Base-by-base conservation (phyloP, 2,113 vertebrate species). In the Chlamydotis undulata region DNA sequence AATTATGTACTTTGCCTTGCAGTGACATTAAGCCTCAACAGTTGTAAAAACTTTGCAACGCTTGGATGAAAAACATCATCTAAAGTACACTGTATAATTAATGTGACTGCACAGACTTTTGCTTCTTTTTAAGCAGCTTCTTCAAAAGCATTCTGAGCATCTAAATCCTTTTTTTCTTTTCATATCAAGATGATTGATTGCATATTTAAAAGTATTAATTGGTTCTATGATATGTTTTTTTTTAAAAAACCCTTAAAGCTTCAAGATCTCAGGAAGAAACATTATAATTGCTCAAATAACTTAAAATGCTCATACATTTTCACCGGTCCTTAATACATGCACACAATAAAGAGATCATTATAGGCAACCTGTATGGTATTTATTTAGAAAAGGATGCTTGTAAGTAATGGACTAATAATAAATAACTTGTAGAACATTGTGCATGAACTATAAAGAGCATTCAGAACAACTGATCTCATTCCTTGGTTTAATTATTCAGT, bases 401-500 rank as follows among this genome's bases (percentile, higher is more conserved):
- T 53, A 90, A 89, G 73, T 82, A 91, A 79, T 50, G 53, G 63
- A n/a, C 89, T 84, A 92, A 85, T 87, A 70, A 94, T 85, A 94
- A 93, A 79, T 79, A 95, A 91, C 83, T 93, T 92, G 89, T 87
- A 92, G 81, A 94, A 91, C 89, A 74, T 29, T 55, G 41, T 79
- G 86, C 73, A 76, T 2, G 3, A 92, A 86, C 78, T 84, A 93
- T 76, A 94, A 85, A 93, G 87, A 92, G 75, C 87, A 76, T 83
- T 96, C 83, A 64, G 77, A 97, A 94, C 74, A 89, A 89, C 82
- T 87, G 90, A 91, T 91, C 87, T 96, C 93, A 95, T 94, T 86
- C 89, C 86, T 87, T 57, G 64, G 82, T 96, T 97, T 94, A 97
- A 97, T 97, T 97, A 97, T 97, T 96, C 90, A 97, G 93, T 76